A percentile compares a stretch with the other conserved stretches of the same genome.
phyloP scores from a whole-genome alignment of 2,888 invertebrate genomes.

The Papilio protenor region DNA sequence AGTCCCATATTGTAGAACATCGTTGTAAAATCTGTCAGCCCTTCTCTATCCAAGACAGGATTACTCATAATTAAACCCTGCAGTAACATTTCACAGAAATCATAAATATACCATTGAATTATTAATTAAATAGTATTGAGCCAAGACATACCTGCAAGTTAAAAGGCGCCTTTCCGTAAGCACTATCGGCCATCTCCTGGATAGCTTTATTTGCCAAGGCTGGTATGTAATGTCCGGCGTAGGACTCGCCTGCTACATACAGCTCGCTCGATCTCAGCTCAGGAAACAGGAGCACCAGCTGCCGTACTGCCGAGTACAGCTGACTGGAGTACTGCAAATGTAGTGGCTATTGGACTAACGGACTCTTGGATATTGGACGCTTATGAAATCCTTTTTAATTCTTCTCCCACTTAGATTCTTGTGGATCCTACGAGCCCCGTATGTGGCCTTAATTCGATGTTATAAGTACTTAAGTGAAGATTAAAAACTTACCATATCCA shows the following conservation, averaged over 20 bases:
- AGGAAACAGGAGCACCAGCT: constrained; percentile 85
- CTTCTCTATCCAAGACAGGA: constrained; percentile 78
- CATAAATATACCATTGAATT: too few species aligned
- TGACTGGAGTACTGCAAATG: constrained; percentile 74
- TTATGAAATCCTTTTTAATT: too few species aligned
- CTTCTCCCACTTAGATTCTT: too few species aligned
- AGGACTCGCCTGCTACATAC: constrained; percentile 87
- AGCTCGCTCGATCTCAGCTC: constrained; percentile 81
- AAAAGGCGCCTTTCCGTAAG: too few species aligned
- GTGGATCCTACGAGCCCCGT: too few species aligned
- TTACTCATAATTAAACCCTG: constrained; percentile 83
- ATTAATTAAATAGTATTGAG: too few species aligned
- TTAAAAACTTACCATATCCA: constrained; percentile 73
- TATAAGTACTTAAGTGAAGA: too few species aligned
- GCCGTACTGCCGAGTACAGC: constrained; percentile 77
- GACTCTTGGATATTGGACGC: too few species aligned
- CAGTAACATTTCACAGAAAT: constrained; percentile 44
- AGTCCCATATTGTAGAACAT: constrained; percentile 81
- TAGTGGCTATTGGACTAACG: too few species aligned
- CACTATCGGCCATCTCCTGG: too few species aligned
- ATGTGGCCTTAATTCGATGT: too few species aligned
- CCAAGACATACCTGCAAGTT: too few species aligned
- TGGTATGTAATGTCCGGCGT: constrained; percentile 83
- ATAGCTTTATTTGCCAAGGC: constrained; percentile 68
- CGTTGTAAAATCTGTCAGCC: constrained; percentile 73